These are phyloP conservation scores for Nannoperca obscura DNA, from an alignment of 2,797 vertebrate genomes.

Conservation along the genomic window DNA sequence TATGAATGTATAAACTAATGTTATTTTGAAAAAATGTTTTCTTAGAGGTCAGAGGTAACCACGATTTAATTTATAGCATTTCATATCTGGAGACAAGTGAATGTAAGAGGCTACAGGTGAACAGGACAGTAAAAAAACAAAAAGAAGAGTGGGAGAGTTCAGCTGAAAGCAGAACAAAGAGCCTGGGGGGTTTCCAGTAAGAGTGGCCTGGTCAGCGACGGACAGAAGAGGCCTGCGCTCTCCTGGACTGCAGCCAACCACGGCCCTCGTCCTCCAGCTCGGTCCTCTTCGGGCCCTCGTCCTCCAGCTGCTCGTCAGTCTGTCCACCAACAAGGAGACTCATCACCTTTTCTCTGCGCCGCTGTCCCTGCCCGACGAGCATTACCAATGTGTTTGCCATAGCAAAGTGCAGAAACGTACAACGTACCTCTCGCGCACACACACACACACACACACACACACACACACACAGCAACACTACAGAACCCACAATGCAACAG, in stretches of 20 bases:
- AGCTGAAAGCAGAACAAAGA: conserved; percentile 37
- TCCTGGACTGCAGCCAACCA: conserved; percentile 43
- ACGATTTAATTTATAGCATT: not conserved
- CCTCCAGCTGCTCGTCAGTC: conserved; percentile 30
- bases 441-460: no score
- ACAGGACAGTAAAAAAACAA: not conserved
- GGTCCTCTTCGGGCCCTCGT: conserved; percentile 18
- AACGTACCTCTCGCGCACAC: no score
- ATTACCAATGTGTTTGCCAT: not conserved
- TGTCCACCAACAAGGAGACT: conserved; percentile 19
- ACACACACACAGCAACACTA: not conserved
- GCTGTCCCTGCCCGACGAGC: not conserved
- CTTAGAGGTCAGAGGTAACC: not conserved
- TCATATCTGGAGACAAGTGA: not conserved
- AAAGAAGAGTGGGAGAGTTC: not conserved
- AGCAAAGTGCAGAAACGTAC: not conserved
- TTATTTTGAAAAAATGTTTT: not conserved
- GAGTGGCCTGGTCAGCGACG: conserved; percentile 29
- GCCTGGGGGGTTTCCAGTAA: conserved; percentile 52
- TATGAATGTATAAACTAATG: not conserved
- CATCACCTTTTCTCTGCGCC: conserved; percentile 8
- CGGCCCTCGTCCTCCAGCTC: conserved; percentile 54
- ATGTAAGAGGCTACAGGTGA: not conserved
- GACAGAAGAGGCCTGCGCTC: conserved; percentile 53
- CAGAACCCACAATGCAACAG: conserved; percentile 17